Conservation (phyloP, 1,140 invertebrate genomes). For the Scylla paramamosain region DNA sequence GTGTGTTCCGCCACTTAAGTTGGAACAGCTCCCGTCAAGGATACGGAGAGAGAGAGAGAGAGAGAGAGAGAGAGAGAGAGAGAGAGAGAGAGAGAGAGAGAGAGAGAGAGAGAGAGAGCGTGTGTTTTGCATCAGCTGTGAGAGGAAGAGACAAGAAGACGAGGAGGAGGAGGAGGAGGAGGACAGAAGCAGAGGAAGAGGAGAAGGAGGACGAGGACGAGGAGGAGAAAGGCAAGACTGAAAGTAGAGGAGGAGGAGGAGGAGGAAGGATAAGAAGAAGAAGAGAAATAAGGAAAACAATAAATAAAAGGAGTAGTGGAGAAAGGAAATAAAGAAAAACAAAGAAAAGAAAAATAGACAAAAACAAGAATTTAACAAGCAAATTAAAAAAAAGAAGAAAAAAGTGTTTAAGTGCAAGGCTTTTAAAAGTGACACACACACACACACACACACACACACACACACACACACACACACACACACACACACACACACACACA, state of each 20-base stretch:
- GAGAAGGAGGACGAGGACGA: background rate
- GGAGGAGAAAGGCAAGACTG: background rate
- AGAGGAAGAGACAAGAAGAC: background rate
- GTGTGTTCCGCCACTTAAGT: no score
- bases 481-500: background rate
- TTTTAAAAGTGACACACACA: background rate
- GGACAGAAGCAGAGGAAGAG: no score
- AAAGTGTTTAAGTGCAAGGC: background rate
- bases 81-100: conserved; percentile 28
- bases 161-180: no score
- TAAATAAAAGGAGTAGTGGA: background rate
- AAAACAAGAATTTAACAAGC: background rate
- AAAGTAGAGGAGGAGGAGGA: background rate
- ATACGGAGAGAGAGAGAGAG: conserved; percentile 25
- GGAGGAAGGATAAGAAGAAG: background rate
- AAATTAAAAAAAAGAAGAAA: background rate
- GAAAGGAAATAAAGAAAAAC: background rate
- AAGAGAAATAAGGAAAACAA: background rate
- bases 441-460: background rate
- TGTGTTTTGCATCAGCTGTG: no score
- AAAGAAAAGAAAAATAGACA: background rate
- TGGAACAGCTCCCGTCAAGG: no score
- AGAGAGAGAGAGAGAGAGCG: background rate
- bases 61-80: conserved; percentile 30
- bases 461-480: background rate